Base-by-base conservation (phyloP, 2,888 invertebrate species). In the Rhingia rostrata region DNA sequence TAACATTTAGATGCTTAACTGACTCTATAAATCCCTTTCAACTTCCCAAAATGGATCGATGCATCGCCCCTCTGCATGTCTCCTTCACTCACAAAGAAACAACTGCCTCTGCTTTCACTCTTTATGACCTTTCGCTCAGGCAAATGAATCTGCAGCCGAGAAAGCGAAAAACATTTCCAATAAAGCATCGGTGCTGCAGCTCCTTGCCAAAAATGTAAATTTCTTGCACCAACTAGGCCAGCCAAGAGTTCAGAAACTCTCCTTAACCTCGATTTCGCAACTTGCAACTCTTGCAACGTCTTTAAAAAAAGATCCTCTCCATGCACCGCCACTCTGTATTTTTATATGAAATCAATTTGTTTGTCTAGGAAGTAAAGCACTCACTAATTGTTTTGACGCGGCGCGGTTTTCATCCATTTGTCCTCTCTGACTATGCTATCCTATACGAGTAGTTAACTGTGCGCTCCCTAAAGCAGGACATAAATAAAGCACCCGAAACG, bases 301-400 rank as follows among this genome's bases (percentile, higher is more conserved):
- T 22, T 22, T 22, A 22, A 22, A 51, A 64, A 73, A 58, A 33
- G 54, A 7, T 51, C 35, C 35, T 43, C 72, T n/a, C 10, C 10
- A 10, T 37, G 10, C 12, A 2, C 6, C 10, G 0, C 12, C 30
- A 12, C 14, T n/a, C 12, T n/a, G 32, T 51, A 66, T 53, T 73
- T 66, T 73, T 53, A 53, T 54, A 60, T 35, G 58, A 69, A 84
- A 84, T 84, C 83, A 84, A 84, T 84, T 84, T 84, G 79, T 73
- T 69, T 84, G 83, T 84, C 83, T 84, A 37, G 63, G 35, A 69
- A 67, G 63, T 79, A 84, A 69, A 74, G 79, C 58, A 84, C 69
- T 79, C 67, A 60, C 83, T 84, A 84, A 84, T 84, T 84, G 83
- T 84, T 84, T 84, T 79, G 83, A 84, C 83, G 83, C 83, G 83